A percentile compares a stretch with the other conserved stretches of the same genome.
Conservation (phyloP, 2,113 vertebrate genomes). For the Sus scrofa region T2T-Sscrofa CM000814.6:30107501-30108000, state of each 20-base stretch:
- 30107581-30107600: background rate
- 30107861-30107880: background rate
- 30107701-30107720: background rate
- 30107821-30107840: background rate
- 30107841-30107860: background rate
- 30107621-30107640: background rate
- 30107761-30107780: background rate
- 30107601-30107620: background rate
- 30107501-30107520: background rate
- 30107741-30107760: background rate
- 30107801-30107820: constrained; percentile 25
- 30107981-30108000: background rate
- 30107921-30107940: background rate
- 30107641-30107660: background rate
- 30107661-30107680: background rate
- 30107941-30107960: background rate
- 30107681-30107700: background rate
- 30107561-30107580: background rate
- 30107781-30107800: background rate
- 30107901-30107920: background rate
- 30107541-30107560: background rate
- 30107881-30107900: background rate
- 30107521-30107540: background rate
- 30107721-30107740: background rate
- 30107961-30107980: background rate